phyloP scores from a whole-genome alignment of 2,113 vertebrate genomes.

The Ictidomys tridecemlineatus region DNA sequence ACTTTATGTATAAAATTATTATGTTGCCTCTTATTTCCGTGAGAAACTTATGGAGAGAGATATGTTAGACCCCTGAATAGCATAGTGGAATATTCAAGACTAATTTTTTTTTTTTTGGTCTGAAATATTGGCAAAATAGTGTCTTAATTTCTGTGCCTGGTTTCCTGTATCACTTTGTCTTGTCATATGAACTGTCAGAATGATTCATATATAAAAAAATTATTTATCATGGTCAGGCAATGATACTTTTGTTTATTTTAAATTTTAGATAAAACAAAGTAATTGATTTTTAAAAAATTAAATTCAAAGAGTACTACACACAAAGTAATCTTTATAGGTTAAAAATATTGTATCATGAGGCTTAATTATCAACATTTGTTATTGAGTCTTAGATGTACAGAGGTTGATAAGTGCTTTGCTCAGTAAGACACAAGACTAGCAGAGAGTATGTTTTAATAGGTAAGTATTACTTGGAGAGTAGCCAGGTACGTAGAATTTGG shows the following conservation, averaged over 20 bases:
- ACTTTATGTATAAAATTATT: conserved; percentile 3
- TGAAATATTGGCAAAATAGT: background rate
- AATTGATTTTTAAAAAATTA: background rate
- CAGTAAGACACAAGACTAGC: background rate
- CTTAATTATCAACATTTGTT: background rate
- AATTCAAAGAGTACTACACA: background rate
- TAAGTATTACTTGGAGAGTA: background rate
- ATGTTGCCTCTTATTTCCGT: background rate
- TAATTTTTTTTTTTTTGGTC: background rate
- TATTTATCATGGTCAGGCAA: background rate
- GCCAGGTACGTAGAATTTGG: background rate
- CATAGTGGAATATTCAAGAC: background rate
- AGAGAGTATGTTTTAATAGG: background rate
- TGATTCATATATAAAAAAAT: background rate
- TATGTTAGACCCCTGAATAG: background rate
- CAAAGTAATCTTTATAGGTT: conserved; percentile 14
- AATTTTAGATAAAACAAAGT: conserved; percentile 20
- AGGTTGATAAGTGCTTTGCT: background rate
- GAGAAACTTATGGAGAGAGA: background rate
- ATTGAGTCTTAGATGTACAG: background rate
- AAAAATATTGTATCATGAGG: background rate
- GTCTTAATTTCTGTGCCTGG: background rate
- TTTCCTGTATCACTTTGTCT: conserved; percentile 32
- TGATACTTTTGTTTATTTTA: background rate
- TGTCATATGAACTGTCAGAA: background rate